Base-by-base conservation (phyloP, 2,888 invertebrate species). In the Meganola albula region DNA sequence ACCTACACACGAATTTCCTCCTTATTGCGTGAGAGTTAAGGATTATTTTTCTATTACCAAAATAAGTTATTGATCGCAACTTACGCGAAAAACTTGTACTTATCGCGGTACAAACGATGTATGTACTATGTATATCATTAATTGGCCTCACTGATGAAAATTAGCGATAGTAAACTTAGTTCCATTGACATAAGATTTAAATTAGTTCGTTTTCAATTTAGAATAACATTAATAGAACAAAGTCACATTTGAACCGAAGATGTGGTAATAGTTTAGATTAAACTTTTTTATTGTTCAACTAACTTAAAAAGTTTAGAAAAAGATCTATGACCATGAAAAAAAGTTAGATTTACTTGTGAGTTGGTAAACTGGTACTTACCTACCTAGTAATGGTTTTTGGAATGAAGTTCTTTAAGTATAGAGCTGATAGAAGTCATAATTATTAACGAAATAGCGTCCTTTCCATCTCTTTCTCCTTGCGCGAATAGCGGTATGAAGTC, bases 81-180 rank as follows among this genome's bases (percentile, higher is more conserved):
- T 76, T 68, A 70, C 63, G 76, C 76, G 77, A 82, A 82, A 82
- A 83, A 80, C 72, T 83, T 77, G 68, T 74, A 75, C 74, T 75
- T 75, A 76, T 75, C 73, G 72, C 74, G 61, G 41, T 74, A 71
- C 69, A 74, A 71, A 65, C 63, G 65, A 70, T 64, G 69, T 59
- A 63, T 63, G 68, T 64, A 67, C 65, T 71, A 65, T n/a, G n/a
- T n/a, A n/a, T 68, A 69, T 67, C 65, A 74, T 72, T 75, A 74
- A 74, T 75, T 75, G 75, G 65, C 66, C 43, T 38, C 32, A 40
- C 50, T 64, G 58, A 58, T 53, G 40, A 38, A 43, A 43, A 34
- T 35, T 33, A 40, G 37, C 33, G 25, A 42, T 36, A 45, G 12
- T 10, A 29, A 24, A 31, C 48, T 31, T 28, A 58, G 42, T 22